These are phyloP conservation scores for Astropecten irregularis DNA, from an alignment of 53 echinoderm and acorn worm species.

Conservation along the genomic window DNA sequence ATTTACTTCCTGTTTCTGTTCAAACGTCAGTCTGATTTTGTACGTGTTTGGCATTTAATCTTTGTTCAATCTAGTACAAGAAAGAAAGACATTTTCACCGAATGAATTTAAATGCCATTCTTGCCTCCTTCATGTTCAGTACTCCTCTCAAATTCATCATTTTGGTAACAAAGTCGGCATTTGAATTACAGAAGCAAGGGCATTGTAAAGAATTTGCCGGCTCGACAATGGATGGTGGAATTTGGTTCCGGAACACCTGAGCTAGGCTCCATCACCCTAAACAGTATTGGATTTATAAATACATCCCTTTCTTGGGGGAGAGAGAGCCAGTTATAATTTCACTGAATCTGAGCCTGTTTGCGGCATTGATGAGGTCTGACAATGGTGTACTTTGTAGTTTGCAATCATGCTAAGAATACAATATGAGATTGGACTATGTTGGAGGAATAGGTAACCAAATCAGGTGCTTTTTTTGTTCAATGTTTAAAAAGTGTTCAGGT, in stretches of 20 bases:
- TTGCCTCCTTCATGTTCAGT: conserved; percentile 2
- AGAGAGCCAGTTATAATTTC: not conserved
- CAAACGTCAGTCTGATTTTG: too few species aligned
- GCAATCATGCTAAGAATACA: too few species aligned
- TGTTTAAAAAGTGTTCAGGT: too few species aligned
- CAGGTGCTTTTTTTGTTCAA: too few species aligned
- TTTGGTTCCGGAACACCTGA: not conserved
- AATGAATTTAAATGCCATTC: not conserved
- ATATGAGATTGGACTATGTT: too few species aligned
- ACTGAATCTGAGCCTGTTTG: not conserved
- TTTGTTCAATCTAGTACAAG: too few species aligned
- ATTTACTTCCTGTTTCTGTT: too few species aligned
- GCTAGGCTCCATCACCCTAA: not conserved
- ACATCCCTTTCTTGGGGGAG: not conserved
- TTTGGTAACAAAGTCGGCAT: not conserved
- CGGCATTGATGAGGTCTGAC: too few species aligned
- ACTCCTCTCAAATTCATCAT: not conserved
- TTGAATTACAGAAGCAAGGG: not conserved
- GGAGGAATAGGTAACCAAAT: too few species aligned
- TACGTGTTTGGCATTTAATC: too few species aligned
- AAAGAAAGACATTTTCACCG: too few species aligned
- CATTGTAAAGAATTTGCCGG: not conserved
- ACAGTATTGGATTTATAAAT: not conserved
- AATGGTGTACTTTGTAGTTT: conserved; percentile 19
- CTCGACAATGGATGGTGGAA: conserved; percentile 1